A percentile compares a stretch with the other conserved stretches of the same genome.
These are phyloP conservation scores for Cricetomys ansorgei DNA, from an alignment of 2,113 vertebrate genomes.

Conservation along the genomic window DNA sequence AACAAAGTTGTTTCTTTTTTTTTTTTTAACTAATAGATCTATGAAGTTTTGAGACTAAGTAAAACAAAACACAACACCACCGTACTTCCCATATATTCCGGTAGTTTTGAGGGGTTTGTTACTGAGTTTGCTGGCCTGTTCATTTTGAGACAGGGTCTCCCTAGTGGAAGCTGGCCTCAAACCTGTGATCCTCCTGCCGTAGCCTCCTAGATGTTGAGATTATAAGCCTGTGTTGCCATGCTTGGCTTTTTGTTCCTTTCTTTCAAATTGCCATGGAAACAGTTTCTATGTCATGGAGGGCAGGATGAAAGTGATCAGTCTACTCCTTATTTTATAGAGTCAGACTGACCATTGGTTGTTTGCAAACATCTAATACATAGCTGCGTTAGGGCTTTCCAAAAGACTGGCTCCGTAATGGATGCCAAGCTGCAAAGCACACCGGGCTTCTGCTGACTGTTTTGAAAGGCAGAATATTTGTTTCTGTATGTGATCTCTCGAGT, in stretches of 20 bases:
- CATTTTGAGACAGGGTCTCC: not conserved
- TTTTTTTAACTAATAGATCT: not conserved
- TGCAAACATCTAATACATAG: not conserved
- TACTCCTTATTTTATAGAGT: not conserved
- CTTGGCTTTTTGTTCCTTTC: not conserved
- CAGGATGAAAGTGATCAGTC: not conserved
- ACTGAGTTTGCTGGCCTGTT: not conserved
- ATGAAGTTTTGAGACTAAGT: not conserved
- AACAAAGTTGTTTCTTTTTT: not conserved
- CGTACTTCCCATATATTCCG: not conserved
- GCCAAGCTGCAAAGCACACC: not conserved
- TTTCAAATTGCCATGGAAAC: not conserved
- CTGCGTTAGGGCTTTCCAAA: not conserved
- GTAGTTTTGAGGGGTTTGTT: not conserved
- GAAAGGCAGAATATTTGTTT: conserved; percentile 16
- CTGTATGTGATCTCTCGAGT: conserved; percentile 4
- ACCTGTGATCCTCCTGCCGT: not conserved
- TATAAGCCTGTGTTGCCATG: not conserved
- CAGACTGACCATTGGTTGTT: not conserved
- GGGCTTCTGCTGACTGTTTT: not conserved
- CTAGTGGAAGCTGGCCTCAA: not conserved
- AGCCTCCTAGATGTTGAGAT: not conserved
- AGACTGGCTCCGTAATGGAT: not conserved
- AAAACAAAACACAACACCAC: not conserved
- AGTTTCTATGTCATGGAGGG: not conserved